These are phyloP conservation scores for Odontamblyopus lacepedii DNA, from an alignment of 2,797 vertebrate genomes.

Conservation along the genomic window DNA sequence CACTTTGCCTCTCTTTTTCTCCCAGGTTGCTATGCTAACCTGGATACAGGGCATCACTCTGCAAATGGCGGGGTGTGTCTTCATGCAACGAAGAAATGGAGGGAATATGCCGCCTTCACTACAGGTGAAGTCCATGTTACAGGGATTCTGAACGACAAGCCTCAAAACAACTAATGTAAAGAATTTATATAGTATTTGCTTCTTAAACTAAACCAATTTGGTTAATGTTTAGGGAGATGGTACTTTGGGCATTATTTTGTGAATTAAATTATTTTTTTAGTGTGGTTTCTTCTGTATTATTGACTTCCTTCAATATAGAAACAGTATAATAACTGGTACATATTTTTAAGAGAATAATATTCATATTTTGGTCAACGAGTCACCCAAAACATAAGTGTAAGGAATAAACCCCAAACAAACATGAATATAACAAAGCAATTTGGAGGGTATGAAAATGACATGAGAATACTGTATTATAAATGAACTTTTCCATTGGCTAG, in stretches of 20 bases:
- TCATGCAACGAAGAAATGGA: constrained; percentile 42
- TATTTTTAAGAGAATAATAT: background rate
- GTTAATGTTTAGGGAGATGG: constrained; percentile 1
- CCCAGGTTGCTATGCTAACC: constrained; percentile 75
- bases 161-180: constrained; percentile 1
- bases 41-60: constrained; percentile 58
- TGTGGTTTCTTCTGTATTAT: constrained; percentile 6
- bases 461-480: too few species aligned
- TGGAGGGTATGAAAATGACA: too few species aligned
- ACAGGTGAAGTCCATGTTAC: constrained; percentile 69
- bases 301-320: background rate
- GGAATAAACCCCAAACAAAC: background rate
- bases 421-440: too few species aligned
- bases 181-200: background rate
- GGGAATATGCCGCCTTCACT: constrained; percentile 50
- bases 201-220: background rate
- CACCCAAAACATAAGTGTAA: background rate
- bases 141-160: constrained; percentile 37
- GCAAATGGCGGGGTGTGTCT: constrained; percentile 56
- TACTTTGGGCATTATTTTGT: constrained; percentile 39
- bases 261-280: constrained; percentile 19
- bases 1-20: constrained; percentile 59
- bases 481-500: too few species aligned
- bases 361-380: background rate
- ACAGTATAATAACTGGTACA: background rate